phyloP scores from a whole-genome alignment of 2,113 vertebrate species.

The Pelmatolapia mariae region DNA sequence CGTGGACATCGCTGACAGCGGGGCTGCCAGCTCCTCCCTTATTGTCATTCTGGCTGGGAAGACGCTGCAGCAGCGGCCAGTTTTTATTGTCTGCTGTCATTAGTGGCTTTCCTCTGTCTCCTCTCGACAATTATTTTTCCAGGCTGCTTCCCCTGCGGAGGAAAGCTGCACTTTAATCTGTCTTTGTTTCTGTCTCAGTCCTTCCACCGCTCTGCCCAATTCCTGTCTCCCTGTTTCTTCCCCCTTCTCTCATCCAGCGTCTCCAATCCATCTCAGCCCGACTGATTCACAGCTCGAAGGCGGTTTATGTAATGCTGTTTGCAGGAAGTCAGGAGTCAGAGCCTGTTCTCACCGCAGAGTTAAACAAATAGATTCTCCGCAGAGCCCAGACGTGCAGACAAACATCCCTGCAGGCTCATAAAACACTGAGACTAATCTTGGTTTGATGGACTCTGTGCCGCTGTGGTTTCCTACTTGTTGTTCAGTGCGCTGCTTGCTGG shows the following conservation, averaged over 20 bases:
- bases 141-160: conserved; percentile 38
- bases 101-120: conserved; percentile 66
- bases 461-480: conserved; percentile 5
- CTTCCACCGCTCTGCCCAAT: conserved; percentile 5
- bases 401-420: conserved; percentile 34
- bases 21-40: conserved; percentile 6
- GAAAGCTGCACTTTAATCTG: conserved; percentile 14
- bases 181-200: conserved; percentile 37
- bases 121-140: conserved; percentile 55
- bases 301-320: conserved; percentile 15
- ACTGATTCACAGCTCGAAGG: conserved; percentile 2
- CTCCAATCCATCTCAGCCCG: neutral
- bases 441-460: conserved; percentile 35
- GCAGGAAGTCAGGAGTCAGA: conserved; percentile 17
- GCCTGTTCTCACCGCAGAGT: conserved; percentile 24
- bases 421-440: conserved; percentile 23
- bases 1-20: neutral
- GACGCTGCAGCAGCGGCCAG: conserved; percentile 26
- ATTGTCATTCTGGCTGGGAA: conserved; percentile 41
- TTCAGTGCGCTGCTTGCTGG: neutral
- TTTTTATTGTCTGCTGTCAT: conserved; percentile 67
- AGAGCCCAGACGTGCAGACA: conserved; percentile 9
- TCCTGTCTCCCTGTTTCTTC: conserved; percentile 13
- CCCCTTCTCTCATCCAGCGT: neutral
- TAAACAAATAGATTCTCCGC: conserved; percentile 40